phyloP scores from a whole-genome alignment of 2,888 invertebrate genomes.

The Thecocarcelia acutangulata region DNA sequence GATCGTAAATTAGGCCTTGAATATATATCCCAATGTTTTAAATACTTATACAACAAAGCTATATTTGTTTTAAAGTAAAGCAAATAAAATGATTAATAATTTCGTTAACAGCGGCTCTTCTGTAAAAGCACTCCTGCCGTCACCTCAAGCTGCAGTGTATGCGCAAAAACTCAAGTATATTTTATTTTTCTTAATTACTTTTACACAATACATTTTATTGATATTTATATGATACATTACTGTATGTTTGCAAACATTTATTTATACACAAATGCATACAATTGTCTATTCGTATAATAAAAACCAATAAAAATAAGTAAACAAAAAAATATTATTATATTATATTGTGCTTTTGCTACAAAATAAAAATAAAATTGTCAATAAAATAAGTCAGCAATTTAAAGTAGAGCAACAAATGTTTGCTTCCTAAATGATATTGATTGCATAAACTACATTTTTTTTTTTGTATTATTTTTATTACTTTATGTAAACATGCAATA shows the following conservation, averaged over 20 bases:
- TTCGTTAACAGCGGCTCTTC: no score
- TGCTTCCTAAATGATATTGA: constrained; percentile 51
- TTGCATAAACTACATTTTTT: constrained; percentile 30
- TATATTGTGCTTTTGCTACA: not conserved
- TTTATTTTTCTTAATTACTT: constrained; percentile 3
- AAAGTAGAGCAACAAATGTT: constrained; percentile 55
- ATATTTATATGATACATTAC: constrained; percentile 35
- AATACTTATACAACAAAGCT: no score
- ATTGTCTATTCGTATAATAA: constrained; percentile 4
- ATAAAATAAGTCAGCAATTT: constrained; percentile 56
- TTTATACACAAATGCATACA: not conserved
- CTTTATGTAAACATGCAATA: constrained; percentile 37
- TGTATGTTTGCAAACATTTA: constrained; percentile 3
- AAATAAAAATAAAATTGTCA: not conserved
- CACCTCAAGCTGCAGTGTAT: not conserved
- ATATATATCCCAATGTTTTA: no score
- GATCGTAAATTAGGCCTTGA: no score
- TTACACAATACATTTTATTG: not conserved
- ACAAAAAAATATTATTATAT: constrained; percentile 10
- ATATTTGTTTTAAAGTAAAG: no score
- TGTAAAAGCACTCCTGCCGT: not conserved
- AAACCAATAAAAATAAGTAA: constrained; percentile 35
- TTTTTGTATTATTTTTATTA: constrained; percentile 42
- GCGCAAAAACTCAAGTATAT: not conserved
- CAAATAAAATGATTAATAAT: no score